A percentile compares a stretch with the other conserved stretches of the same genome.
Evolutionary conservation across 2,113 vertebrate species (phyloP).

Genomic region (Chaetorhynchus papuensis): DNA sequence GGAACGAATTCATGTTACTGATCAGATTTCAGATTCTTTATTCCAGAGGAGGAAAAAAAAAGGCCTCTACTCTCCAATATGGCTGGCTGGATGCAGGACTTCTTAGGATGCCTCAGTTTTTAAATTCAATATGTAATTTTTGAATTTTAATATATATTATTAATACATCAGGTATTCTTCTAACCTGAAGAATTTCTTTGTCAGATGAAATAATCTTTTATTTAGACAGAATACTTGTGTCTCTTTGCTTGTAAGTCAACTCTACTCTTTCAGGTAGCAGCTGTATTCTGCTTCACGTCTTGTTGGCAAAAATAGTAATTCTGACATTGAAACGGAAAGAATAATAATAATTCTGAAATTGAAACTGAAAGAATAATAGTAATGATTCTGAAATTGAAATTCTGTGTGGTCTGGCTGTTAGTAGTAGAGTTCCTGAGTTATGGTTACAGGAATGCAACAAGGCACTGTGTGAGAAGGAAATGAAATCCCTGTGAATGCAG

Average conservation of each 20-base stretch:
- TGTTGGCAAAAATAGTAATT: not conserved
- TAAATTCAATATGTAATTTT: not conserved
- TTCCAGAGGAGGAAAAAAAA: not conserved
- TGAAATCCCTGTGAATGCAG: not conserved
- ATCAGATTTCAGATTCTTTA: conserved; percentile 47
- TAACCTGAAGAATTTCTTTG: not conserved
- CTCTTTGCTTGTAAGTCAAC: not conserved
- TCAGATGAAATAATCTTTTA: not conserved
- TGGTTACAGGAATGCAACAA: not conserved
- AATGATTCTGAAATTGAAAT: not conserved
- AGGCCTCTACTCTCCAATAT: not conserved
- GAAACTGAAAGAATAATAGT: not conserved
- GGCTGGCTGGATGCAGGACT: not conserved
- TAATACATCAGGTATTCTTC: not conserved
- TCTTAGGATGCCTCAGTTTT: not conserved
- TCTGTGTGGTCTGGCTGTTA: not conserved
- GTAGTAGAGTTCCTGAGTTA: not conserved
- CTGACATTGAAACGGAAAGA: not conserved
- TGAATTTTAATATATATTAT: not conserved
- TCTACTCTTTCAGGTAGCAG: not conserved
- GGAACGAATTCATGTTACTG: not conserved
- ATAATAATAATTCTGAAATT: not conserved
- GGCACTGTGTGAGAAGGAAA: not conserved
- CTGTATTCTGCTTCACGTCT: not conserved
- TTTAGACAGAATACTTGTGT: not conserved